Base-by-base conservation (phyloP, 2,888 invertebrate genomes). In the Andrena flavipes region DNA sequence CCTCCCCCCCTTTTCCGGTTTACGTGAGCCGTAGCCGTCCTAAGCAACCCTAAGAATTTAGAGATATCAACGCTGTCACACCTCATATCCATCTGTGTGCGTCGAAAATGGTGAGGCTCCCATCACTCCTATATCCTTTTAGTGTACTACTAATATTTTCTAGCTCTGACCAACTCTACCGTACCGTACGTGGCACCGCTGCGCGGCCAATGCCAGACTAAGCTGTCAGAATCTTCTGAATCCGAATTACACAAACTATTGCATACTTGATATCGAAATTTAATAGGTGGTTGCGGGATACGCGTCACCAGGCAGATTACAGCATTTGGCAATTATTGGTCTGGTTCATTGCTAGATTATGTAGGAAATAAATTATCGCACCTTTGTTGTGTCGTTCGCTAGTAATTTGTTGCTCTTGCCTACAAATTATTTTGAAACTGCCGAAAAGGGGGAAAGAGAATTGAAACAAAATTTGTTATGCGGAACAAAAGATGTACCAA, bases 81-180 rank as follows among this genome's bases (percentile, higher is more conserved):
- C 93, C 93, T 93, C 93, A 91, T 92, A 91, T 90, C 91, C 93
- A 92, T 92, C 92, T 93, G 92, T 93, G 91, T 93, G 91, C 92
- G 91, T 92, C 92, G 90, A 91, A 93, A 94, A 94, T 93, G 93
- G 93, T 94, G 94, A 93, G 94, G 92, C 90, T 93, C 93, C 91
- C 92, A 92, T 92, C 90, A 93, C 89, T 93, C 93, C 92, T 93
- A 87, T 90, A 90, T 91, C 90, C 91, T 91, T 90, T 88, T 92
- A 91, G 91, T 90, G 90, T 92, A 92, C 82, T 88, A 88, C 90
- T 90, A 91, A 92, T 92, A 92, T 91, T 92, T 93, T 92, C 90
- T 93, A 93, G 93, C 93, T 92, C 90, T 92, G 92, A 92, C 86
- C 91, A 90, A 92, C 92, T 92, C 91, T 90, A 91, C 90, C 88